Conservation (phyloP, 2,888 invertebrate species). For the Mimachlamys varia region DNA sequence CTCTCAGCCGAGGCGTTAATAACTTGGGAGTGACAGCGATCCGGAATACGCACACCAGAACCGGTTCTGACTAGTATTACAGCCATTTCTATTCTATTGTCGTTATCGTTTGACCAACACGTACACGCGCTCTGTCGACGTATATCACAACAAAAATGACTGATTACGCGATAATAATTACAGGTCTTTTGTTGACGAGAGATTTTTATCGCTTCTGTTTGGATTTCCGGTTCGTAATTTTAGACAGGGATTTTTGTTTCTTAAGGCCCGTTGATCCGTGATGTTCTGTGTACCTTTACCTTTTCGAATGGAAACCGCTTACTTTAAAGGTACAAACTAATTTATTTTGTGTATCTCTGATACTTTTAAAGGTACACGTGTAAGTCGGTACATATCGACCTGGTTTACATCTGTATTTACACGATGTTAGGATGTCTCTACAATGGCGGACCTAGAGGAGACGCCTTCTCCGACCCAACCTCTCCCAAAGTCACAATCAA, state of each 20-base stretch:
- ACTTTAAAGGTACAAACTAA: constrained; percentile 5
- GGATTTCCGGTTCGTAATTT: constrained; percentile 27
- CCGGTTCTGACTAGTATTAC: neutral
- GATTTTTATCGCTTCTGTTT: neutral
- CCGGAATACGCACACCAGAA: neutral
- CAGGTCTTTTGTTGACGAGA: constrained; percentile 1
- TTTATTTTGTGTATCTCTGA: neutral
- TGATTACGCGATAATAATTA: neutral
- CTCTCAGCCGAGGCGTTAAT: neutral
- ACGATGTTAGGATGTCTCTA: too few species aligned
- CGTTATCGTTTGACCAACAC: neutral
- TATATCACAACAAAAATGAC: neutral
- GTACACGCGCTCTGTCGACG: neutral
- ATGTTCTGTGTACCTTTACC: neutral
- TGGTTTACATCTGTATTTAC: neutral
- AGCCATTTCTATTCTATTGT: neutral
- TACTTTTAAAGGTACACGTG: neutral
- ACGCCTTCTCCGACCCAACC: too few species aligned
- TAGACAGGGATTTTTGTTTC: constrained; percentile 5
- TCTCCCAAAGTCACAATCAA: too few species aligned
- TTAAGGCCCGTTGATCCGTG: neutral
- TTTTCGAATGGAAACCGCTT: neutral
- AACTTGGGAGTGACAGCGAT: neutral
- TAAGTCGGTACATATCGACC: neutral
- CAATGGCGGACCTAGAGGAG: too few species aligned